Conservation (phyloP, 2,797 vertebrate genomes). For the Coluber constrictor region DNA sequence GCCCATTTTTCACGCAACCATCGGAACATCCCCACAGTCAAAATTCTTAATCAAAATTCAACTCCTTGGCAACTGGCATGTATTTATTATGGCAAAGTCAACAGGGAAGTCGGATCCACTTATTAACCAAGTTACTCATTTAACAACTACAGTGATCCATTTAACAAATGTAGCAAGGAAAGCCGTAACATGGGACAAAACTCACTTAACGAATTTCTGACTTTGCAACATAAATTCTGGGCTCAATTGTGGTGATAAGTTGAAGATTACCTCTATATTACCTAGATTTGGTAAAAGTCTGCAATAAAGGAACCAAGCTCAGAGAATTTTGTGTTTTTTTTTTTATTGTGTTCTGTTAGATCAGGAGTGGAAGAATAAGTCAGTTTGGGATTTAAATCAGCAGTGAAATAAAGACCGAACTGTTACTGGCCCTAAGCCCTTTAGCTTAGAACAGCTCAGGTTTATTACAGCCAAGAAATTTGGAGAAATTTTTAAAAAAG, state of each 20-base stretch:
- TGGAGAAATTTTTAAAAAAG: slow-evolving; percentile 17
- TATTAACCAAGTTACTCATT: neutral
- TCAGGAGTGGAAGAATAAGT: slow-evolving; percentile 30
- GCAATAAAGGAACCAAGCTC: neutral
- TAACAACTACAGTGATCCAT: neutral
- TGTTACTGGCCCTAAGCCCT: slow-evolving; percentile 4
- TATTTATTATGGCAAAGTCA: neutral
- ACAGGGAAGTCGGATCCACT: neutral
- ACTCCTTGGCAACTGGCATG: neutral
- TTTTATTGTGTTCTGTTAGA: slow-evolving; percentile 46
- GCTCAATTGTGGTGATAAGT: neutral
- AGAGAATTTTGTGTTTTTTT: neutral
- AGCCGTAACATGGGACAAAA: neutral
- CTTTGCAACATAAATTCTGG: neutral
- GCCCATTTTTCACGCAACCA: neutral
- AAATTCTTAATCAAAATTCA: neutral
- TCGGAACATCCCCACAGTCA: neutral
- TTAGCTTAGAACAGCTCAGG: slow-evolving; percentile 30
- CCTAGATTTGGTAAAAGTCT: neutral
- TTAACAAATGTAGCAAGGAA: neutral
- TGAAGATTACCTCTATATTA: neutral
- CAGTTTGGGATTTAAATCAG: slow-evolving; percentile 42
- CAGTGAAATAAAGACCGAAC: slow-evolving; percentile 26
- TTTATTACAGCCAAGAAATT: slow-evolving; percentile 26
- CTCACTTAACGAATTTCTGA: neutral